Percentiles rank a stretch among this genome's conserved stretches.
phyloP scores from a whole-genome alignment of 2,797 vertebrate species.

The Gouania willdenowi region DNA sequence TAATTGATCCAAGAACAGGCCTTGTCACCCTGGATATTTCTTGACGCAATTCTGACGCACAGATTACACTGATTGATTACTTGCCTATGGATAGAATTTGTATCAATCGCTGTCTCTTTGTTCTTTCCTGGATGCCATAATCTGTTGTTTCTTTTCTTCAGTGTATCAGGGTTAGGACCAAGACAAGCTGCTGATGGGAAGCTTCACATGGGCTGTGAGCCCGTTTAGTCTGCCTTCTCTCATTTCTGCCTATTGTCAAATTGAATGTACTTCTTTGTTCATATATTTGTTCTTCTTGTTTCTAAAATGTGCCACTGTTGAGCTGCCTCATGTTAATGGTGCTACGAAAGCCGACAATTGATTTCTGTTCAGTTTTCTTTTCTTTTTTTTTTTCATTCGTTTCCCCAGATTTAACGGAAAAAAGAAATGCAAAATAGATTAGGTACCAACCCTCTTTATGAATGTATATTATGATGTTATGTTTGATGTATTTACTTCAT shows the following conservation, averaged over 20 bases:
- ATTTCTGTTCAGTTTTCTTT: constrained; percentile 35
- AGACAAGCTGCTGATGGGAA: constrained; percentile 77
- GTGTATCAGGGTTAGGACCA: constrained; percentile 77
- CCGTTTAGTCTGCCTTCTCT: constrained; percentile 81
- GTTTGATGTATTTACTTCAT: constrained; percentile 96
- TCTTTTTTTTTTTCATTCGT: constrained; percentile 27
- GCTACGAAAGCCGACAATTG: constrained; percentile 82
- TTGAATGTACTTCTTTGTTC: constrained; percentile 95
- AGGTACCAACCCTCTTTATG: constrained; percentile 86
- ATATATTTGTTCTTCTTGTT: constrained; percentile 40
- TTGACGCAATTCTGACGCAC: constrained; percentile 49
- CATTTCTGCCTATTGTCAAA: constrained; percentile 94
- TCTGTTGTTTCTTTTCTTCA: constrained; percentile 72
- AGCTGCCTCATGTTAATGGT: constrained; percentile 95
- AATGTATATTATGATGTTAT: constrained; percentile 98
- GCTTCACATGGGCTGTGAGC: constrained; percentile 70
- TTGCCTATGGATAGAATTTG: constrained; percentile 58
- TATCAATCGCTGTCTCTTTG: constrained; percentile 60
- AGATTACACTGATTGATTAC: constrained; percentile 56
- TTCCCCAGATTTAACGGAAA: constrained; percentile 73
- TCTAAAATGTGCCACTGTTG: constrained; percentile 86
- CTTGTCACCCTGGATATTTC: constrained; percentile 55
- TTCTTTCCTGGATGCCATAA: constrained; percentile 58
- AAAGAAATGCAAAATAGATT: constrained; percentile 76
- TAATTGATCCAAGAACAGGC: constrained; percentile 45